Base-by-base conservation (phyloP, 1,140 invertebrate species). In the Helicoverpa zea region DNA sequence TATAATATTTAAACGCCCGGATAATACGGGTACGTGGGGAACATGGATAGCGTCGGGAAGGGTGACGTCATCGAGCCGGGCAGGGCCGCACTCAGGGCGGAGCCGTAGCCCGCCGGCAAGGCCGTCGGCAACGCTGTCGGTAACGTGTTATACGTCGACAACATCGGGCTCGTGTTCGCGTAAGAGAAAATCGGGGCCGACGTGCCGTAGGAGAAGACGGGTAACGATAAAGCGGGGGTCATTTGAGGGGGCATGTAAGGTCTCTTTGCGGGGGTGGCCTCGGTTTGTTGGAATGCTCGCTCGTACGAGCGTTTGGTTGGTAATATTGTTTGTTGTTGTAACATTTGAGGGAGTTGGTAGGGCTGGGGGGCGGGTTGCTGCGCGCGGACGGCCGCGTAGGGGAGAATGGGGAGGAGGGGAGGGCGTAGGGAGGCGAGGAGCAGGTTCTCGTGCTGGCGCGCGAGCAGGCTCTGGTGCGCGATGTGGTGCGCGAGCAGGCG, bases 401-500 rank as follows among this genome's bases (percentile, higher is more conserved):
- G 88, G 0, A 90, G 84, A 3, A 90, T 74, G 61, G 87, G 87
- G 4, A 89, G 58, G 54, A 89, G 68, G 30, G 86, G 88, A 30
- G 84, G 89, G 12, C 87, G 81, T 13, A 88, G 84, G 68, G 87
- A 87, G 56, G 89, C 85, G 14, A 89, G 86, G 56, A 95, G 89
- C 3, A 96, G 87, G 87, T 92, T 94, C 80, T 94, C 94, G 85
- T 95, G 94, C 47, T 93, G 95, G 49, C 92, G 91, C 30, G 90
- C 88, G 47, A 95, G 86, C 13, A 92, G 88, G 86, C 76, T 90
- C 84, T 92, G 94, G 91, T 95, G 96, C 83, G 94, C 96, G 89
- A 93, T 95, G 84, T 92, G 94, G 93, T 91, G 95, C 83, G 94
- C 96, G 84, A 94, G 94, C 84, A 84, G 90, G 84, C 89, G 94